Base-by-base conservation (phyloP, 2,797 vertebrate species). In the Betta splendens region DNA sequence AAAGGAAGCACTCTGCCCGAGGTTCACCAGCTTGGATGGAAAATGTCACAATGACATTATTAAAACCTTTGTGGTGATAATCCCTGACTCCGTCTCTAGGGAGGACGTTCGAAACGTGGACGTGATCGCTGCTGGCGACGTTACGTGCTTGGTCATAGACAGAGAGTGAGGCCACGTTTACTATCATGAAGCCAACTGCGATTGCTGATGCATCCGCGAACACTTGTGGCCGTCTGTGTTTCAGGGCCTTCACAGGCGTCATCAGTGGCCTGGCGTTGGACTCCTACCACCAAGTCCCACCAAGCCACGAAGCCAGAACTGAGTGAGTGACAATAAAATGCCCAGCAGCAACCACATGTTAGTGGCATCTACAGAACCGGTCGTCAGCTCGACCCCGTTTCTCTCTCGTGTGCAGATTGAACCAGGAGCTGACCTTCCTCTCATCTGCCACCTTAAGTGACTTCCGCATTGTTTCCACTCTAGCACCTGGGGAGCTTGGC, bases 401-500 rank as follows among this genome's bases (percentile, higher is more conserved):
- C 78, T 47, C 75, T 39, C 18, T 42, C 64, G 32, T 49, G 47
- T 91, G 81, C 92, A 98, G 95, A 88, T 90, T 92, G 0, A 92
- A 94, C 84, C 91, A 91, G 4, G 93, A 94, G 79, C 89, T 87
- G 56, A 91, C 87, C 50, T 91, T 92, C 80, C 92, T 94, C 64
- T 90, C 90, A 68, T 93, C 92, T 53, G 86, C 93, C 84, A 94
- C 93, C 69, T 89, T 96, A 63, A 90, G 92, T 18, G 95, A 98
- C 83, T 96, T 99, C 89, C 94, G 94, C 89, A 94, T 96, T 78
- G 90, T 97, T 18, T 91, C 93, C 82, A 91, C 93, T 32, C 90
- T 98, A 2, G 95, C 94, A 55, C 90, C 93, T 5, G 95, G 95
- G 85, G 94, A 95, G 52, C 96, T 95, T 26, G 94, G 95, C 77